Evolutionary conservation across 2,113 vertebrate genomes (phyloP), one percentile per base, ranked within the genome.

Genomic region (Corythoichthys intestinalis): DNA sequence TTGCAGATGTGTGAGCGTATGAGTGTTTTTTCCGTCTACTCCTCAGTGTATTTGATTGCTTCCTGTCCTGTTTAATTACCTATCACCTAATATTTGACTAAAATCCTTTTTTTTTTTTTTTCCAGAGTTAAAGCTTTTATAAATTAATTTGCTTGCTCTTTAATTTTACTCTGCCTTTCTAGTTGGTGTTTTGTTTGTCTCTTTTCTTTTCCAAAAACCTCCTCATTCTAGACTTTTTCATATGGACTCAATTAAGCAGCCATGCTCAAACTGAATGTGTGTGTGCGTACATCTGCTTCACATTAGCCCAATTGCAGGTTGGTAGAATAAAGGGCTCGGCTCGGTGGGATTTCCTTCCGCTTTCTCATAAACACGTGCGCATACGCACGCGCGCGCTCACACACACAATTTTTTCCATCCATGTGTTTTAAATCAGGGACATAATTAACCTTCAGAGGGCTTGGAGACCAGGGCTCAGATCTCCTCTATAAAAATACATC

Each of bases 261-360:
- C 91, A 92, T 92, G 93, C 94, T 91, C 91, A 91, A 93, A 91
- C 10, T 90, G 92, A 91, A 81, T 73, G 72, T 78, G 77, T 91
- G 92, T 92, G 93, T 90, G 93, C 88, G 88, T 89, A 86, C 94
- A 97, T 95, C 94, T 96, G 96, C 90, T 92, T 94, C 89, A 85
- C 91, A 96, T 97, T 91, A 92, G 86, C 74, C 87, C 94, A 92
- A 93, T 95, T 93, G 94, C 95, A 95, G 94, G 95, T 97, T 94
- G 94, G 94, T 94, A 90, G 94, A 94, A 95, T 92, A 91, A 94
- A 93, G 85, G 84, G 78, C 77, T 88, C 91, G 78, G 91, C 91
- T 92, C 83, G 88, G 94, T 91, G 94, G 94, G 92, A 96, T 95
- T 95, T 95, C 95, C 94, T 96, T 95, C 95, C 93, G 94, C 93